Percentiles rank a stretch among this genome's conserved stretches.
Conservation (phyloP, 1,140 invertebrate genomes). For the Heliconius hewitsoni region DNA sequence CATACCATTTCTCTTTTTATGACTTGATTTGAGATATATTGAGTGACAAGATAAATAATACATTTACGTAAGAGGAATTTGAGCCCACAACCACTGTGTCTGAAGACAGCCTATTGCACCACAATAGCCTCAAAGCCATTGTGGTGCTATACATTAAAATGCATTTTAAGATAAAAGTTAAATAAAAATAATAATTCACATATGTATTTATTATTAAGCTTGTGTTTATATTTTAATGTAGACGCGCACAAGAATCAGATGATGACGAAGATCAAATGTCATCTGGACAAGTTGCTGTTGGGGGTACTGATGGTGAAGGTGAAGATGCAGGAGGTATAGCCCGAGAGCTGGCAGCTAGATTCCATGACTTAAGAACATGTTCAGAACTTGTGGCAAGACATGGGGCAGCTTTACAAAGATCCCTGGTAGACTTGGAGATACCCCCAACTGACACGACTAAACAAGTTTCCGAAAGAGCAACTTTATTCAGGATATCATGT, state of each 20-base stretch:
- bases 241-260: slow-evolving; percentile 86
- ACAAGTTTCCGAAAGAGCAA: slow-evolving; percentile 93
- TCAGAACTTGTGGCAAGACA: slow-evolving; percentile 95
- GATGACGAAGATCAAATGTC: slow-evolving; percentile 91
- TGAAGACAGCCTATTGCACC: too few relatives aligned
- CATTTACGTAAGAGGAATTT: too few relatives aligned
- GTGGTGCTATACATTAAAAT: too few relatives aligned
- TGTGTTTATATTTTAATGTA: slow-evolving; percentile 37
- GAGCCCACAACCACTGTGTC: too few relatives aligned
- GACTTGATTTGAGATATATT: too few relatives aligned
- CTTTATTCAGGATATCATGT: slow-evolving; percentile 95
- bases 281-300: slow-evolving; percentile 61
- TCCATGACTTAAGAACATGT: slow-evolving; percentile 95
- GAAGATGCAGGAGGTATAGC: slow-evolving; percentile 84
- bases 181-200: too few relatives aligned
- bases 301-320: slow-evolving; percentile 55
- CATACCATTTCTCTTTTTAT: too few relatives aligned
- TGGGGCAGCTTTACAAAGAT: slow-evolving; percentile 90
- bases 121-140: too few relatives aligned
- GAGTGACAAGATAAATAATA: too few relatives aligned
- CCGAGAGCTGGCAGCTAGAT: slow-evolving; percentile 81
- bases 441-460: slow-evolving; percentile 82
- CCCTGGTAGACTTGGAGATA: slow-evolving; percentile 91
- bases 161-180: too few relatives aligned
- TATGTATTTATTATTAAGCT: background rate